Percentiles rank a stretch among this genome's conserved stretches.
Conservation (phyloP, 2,797 vertebrate genomes). For the Gobio occitaniae region DNA sequence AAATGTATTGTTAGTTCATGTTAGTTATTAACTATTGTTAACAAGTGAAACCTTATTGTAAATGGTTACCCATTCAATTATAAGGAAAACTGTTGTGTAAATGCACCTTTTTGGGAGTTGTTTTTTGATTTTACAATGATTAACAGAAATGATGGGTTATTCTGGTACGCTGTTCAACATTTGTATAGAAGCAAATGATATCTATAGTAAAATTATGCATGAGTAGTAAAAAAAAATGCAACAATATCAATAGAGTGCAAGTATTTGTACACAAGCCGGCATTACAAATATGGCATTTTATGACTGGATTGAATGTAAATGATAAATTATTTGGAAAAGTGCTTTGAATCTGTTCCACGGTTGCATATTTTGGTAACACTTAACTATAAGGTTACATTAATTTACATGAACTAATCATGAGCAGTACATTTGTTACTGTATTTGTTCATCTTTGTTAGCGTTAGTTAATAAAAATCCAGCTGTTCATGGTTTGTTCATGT, state of each 20-base stretch:
- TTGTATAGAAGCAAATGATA: background rate
- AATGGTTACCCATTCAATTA: background rate
- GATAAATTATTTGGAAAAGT: background rate
- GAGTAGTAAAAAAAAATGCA: too few relatives aligned
- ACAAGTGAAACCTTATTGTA: too few relatives aligned
- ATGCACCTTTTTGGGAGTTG: background rate
- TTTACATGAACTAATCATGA: too few relatives aligned
- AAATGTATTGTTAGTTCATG: too few relatives aligned
- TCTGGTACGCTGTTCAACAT: background rate
- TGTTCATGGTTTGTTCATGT: too few relatives aligned
- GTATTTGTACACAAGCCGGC: background rate
- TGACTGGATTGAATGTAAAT: background rate
- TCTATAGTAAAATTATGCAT: background rate
- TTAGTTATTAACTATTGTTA: too few relatives aligned
- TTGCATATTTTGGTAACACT: background rate
- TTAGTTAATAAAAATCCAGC: too few relatives aligned
- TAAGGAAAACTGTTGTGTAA: background rate
- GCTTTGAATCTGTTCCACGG: background rate
- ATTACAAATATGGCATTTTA: background rate
- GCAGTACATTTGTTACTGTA: too few relatives aligned
- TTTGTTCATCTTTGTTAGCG: too few relatives aligned
- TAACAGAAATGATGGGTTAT: background rate
- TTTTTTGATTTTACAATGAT: background rate
- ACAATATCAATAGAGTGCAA: background rate
- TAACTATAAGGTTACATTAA: too few relatives aligned